Evolutionary conservation across 2,888 invertebrate species (phyloP).

Genomic region (Anaspis maculata): DNA sequence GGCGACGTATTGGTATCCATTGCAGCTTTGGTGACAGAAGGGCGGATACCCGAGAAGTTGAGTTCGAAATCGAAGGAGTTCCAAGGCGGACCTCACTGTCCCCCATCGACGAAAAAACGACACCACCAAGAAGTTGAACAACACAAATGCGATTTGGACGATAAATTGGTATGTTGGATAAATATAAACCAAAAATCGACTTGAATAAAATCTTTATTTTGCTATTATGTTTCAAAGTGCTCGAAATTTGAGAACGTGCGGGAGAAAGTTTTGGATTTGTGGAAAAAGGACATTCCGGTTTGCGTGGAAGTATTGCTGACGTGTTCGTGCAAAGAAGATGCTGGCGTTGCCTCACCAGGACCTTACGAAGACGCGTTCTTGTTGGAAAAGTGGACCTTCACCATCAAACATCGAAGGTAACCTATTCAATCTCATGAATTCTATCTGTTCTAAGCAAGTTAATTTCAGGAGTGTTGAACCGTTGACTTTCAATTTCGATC

Average conservation of each 20-base stretch:
- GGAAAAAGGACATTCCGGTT: conserved; percentile 63
- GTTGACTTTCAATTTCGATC: conserved; percentile 51
- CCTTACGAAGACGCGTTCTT: conserved; percentile 48
- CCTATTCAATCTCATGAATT: conserved; percentile 4
- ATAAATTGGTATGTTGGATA: conserved; percentile 46
- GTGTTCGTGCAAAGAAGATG: conserved; percentile 52
- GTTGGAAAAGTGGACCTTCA: conserved; percentile 77
- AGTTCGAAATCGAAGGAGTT: conserved; percentile 47
- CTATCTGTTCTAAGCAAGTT: too few species aligned
- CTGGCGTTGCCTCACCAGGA: conserved; percentile 28
- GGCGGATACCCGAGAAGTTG: conserved; percentile 39
- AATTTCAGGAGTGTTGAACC: conserved; percentile 45
- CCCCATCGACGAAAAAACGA: too few species aligned
- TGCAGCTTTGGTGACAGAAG: conserved; percentile 40
- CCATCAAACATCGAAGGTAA: conserved; percentile 53
- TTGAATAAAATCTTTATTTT: too few species aligned
- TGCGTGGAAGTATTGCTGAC: conserved; percentile 75
- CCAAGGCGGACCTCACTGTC: conserved; percentile 63
- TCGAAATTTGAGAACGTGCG: conserved; percentile 46
- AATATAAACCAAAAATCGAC: too few species aligned
- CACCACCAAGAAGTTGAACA: conserved; percentile 38
- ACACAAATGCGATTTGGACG: conserved; percentile 45
- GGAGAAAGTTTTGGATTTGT: conserved; percentile 53
- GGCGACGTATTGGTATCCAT: conserved; percentile 38
- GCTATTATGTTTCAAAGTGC: conserved; percentile 46